These are phyloP conservation scores for Gadopsis bispinosus DNA, from an alignment of 2,797 vertebrate species.

Conservation along the genomic window DNA sequence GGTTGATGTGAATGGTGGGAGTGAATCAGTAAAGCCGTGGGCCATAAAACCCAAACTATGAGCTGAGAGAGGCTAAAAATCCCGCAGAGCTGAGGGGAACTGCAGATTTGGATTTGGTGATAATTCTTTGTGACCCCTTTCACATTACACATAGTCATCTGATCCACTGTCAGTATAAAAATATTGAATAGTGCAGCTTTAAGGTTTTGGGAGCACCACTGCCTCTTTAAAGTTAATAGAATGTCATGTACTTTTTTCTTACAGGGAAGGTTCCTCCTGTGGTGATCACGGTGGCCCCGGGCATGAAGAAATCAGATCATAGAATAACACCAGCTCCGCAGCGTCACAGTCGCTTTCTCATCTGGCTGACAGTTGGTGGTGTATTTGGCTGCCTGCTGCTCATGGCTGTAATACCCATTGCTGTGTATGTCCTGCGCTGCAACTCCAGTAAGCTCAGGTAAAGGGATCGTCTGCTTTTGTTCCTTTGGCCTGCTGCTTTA, in stretches of 20 bases:
- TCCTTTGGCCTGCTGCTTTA: not conserved
- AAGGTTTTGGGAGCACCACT: not conserved
- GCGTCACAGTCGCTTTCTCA: not conserved
- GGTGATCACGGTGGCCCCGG: not conserved
- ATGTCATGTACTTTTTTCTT: constrained; percentile 10
- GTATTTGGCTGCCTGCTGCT: constrained; percentile 57
- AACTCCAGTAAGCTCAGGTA: constrained; percentile 65
- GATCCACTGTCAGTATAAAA: not conserved
- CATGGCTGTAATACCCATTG: constrained; percentile 24
- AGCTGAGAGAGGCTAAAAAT: no score
- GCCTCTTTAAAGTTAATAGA: not conserved
- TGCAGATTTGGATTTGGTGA: no score
- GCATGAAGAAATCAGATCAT: not conserved
- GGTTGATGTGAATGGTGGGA: no score
- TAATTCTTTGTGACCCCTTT: not conserved
- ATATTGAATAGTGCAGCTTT: not conserved
- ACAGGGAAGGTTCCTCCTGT: constrained; percentile 63
- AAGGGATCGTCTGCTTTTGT: not conserved
- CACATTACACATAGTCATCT: not conserved
- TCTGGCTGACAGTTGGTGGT: constrained; percentile 31
- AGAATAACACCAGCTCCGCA: not conserved
- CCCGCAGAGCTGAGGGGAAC: no score
- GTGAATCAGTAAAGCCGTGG: no score
- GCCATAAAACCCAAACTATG: no score
- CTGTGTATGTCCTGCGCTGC: constrained; percentile 9